These are phyloP conservation scores for Podarcis muralis DNA, from an alignment of 2,113 vertebrate species.

Conservation along the genomic window DNA sequence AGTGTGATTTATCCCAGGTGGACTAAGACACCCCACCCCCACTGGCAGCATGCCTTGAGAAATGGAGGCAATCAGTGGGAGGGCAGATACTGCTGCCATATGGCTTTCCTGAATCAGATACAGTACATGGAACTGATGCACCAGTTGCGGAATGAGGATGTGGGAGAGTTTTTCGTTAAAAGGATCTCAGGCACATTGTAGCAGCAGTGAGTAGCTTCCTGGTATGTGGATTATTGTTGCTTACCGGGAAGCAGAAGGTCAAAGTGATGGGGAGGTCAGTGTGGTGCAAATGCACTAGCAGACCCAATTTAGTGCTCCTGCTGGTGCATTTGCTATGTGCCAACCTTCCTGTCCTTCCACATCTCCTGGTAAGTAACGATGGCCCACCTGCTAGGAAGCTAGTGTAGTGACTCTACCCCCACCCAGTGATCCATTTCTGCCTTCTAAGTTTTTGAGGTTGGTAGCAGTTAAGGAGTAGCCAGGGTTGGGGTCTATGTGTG, in stretches of 20 bases:
- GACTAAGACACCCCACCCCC: not conserved
- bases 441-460: not conserved
- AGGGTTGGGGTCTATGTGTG: rapidly evolving
- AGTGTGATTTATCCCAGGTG: not conserved
- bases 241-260: too few relatives aligned
- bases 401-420: too few relatives aligned
- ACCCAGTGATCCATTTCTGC: too few relatives aligned
- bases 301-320: too few relatives aligned
- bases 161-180: not conserved
- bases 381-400: too few relatives aligned
- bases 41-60: not conserved
- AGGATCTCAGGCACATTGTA: not conserved
- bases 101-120: not conserved
- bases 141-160: not conserved
- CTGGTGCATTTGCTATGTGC: too few relatives aligned
- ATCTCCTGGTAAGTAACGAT: too few relatives aligned
- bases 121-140: not conserved
- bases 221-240: too few relatives aligned
- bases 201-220: too few relatives aligned
- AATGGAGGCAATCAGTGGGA: not conserved
- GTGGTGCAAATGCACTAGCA: too few relatives aligned
- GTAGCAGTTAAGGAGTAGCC: not conserved
- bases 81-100: not conserved
- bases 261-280: too few relatives aligned
- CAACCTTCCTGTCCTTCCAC: too few relatives aligned